Evolutionary conservation across 2,113 vertebrate genomes (phyloP).

Genomic region (Colossoma macropomum): DNA sequence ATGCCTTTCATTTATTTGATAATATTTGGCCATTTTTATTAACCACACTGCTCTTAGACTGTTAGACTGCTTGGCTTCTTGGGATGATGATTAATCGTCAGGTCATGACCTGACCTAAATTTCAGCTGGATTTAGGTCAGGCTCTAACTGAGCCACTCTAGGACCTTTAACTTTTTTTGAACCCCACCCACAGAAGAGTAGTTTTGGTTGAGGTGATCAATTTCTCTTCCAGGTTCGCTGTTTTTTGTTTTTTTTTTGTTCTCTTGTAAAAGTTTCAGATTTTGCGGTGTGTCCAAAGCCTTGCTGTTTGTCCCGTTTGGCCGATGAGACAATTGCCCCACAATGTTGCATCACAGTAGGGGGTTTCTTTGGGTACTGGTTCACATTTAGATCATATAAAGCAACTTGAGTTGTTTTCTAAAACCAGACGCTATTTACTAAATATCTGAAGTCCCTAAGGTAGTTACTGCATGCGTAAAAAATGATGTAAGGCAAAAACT

Average conservation of each 20-base stretch:
- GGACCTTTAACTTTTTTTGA: background rate
- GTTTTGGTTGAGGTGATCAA: background rate
- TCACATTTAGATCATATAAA: constrained; percentile 1
- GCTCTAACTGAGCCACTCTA: background rate
- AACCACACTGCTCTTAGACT: background rate
- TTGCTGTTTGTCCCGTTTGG: background rate
- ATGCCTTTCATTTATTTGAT: background rate
- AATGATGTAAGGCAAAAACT: constrained; percentile 19
- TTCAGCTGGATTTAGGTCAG: background rate
- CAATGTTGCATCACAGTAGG: background rate
- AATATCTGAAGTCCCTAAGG: background rate
- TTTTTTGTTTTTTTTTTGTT: too few relatives aligned
- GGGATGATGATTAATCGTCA: background rate
- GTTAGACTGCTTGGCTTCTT: background rate
- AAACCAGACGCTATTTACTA: background rate
- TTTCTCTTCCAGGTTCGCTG: background rate
- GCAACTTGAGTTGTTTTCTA: constrained; percentile 7
- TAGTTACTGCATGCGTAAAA: constrained; percentile 19
- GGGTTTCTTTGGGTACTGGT: background rate
- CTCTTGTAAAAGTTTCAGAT: background rate
- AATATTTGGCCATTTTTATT: background rate
- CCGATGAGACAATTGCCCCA: background rate
- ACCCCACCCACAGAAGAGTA: background rate
- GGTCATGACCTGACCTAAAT: background rate
- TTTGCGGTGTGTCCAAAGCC: background rate